phyloP scores from a whole-genome alignment of 2,888 invertebrate species.

The Trachelus tabidus region DNA sequence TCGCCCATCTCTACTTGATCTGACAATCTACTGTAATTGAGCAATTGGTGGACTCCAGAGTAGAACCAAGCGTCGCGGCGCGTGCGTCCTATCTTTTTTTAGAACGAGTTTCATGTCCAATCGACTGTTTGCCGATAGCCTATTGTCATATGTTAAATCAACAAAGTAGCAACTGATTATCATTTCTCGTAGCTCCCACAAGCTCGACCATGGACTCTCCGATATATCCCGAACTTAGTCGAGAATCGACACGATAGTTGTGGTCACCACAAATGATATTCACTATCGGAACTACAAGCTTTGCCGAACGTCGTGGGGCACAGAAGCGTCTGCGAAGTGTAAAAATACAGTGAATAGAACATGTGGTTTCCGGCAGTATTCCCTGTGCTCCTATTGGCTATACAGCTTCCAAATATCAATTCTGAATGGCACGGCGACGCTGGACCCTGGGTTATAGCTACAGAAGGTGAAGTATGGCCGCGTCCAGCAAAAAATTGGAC shows the following conservation, averaged over 20 bases:
- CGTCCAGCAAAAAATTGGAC: slow-evolving; percentile 68
- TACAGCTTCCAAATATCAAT: slow-evolving; percentile 4
- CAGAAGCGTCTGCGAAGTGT: neutral
- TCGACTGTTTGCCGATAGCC: neutral
- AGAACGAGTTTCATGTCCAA: neutral
- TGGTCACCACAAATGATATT: neutral
- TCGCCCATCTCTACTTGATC: neutral
- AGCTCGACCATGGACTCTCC: neutral
- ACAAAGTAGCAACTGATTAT: neutral
- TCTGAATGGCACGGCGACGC: slow-evolving; percentile 55
- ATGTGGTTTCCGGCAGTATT: neutral
- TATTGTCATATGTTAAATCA: neutral
- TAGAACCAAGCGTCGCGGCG: neutral
- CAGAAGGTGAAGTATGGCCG: slow-evolving; percentile 78
- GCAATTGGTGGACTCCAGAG: neutral
- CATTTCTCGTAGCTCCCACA: neutral
- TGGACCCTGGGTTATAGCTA: slow-evolving; percentile 69
- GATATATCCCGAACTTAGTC: neutral
- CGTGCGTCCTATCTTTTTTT: neutral
- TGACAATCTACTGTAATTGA: neutral
- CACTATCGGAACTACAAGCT: neutral
- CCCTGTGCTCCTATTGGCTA: neutral
- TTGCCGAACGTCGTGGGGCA: neutral
- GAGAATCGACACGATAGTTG: neutral
- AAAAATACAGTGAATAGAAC: neutral